phyloP scores from a whole-genome alignment of 2,888 invertebrate species.

The Plusia festucae region DNA sequence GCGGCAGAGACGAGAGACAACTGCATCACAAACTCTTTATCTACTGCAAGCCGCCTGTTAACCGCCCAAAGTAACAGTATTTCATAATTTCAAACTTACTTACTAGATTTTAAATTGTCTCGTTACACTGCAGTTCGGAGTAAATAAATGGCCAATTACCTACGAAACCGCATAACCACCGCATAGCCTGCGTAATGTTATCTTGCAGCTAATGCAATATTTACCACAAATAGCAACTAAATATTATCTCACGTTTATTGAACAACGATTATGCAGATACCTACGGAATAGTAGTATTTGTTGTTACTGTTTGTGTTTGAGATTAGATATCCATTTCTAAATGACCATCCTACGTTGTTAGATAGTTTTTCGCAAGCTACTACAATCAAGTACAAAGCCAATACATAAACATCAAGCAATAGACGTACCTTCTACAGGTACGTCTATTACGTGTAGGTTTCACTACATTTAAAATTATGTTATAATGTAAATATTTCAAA shows the following conservation, averaged over 20 bases:
- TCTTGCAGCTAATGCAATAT: slow-evolving; percentile 28
- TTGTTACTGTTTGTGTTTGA: slow-evolving; percentile 15
- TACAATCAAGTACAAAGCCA: not conserved
- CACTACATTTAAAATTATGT: too few relatives aligned
- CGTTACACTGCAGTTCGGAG: slow-evolving; percentile 5
- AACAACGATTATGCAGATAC: slow-evolving; percentile 15
- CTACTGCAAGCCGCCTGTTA: not conserved
- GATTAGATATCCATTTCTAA: not conserved
- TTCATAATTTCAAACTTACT: too few relatives aligned
- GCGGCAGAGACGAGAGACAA: too few relatives aligned
- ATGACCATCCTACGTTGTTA: not conserved
- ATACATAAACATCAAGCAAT: not conserved
- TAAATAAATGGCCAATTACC: slow-evolving; percentile 30
- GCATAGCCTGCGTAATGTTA: slow-evolving; percentile 29
- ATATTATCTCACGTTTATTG: slow-evolving; percentile 38
- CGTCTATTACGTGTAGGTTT: too few relatives aligned
- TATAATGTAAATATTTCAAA: too few relatives aligned
- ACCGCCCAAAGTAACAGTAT: not conserved
- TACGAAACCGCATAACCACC: slow-evolving; percentile 12
- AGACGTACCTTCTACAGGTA: too few relatives aligned
- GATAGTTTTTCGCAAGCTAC: not conserved
- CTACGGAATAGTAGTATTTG: slow-evolving; percentile 15
- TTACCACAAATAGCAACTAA: slow-evolving; percentile 46
- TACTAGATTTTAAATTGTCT: too few relatives aligned
- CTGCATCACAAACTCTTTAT: not conserved